These are phyloP conservation scores for Caerostris extrusa DNA, from an alignment of 1,140 invertebrate species.

Conservation along the genomic window DNA sequence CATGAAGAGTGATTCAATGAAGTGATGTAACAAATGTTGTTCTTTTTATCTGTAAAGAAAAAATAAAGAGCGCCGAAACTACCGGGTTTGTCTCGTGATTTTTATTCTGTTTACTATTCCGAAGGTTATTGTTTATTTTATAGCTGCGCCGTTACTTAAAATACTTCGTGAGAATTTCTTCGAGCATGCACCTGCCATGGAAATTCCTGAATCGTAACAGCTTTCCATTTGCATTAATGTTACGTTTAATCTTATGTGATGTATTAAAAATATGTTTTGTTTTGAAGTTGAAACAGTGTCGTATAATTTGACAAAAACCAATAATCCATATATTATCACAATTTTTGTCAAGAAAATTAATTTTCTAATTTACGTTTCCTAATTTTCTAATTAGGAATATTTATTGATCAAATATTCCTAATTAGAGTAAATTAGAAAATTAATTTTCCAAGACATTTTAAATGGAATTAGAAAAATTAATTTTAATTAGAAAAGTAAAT, in stretches of 20 bases:
- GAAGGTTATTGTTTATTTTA: not conserved
- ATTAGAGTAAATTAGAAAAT: too few species aligned
- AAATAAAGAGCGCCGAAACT: not conserved
- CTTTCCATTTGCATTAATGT: not conserved
- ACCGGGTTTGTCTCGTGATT: not conserved
- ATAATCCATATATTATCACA: too few species aligned
- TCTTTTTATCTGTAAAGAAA: not conserved
- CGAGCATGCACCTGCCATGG: not conserved
- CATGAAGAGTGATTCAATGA: not conserved
- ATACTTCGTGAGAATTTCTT: not conserved
- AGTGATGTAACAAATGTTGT: not conserved
- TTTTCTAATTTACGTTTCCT: too few species aligned
- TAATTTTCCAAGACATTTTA: too few species aligned
- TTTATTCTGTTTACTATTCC: slow-evolving; percentile 10
- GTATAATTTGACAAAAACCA: too few species aligned
- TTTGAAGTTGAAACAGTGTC: too few species aligned
- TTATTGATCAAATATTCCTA: too few species aligned
- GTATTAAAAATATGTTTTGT: not conserved
- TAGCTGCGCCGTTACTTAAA: slow-evolving; percentile 29
- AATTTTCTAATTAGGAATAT: too few species aligned
- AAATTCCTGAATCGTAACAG: not conserved
- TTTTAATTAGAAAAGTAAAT: too few species aligned
- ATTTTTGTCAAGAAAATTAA: too few species aligned
- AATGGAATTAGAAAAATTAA: too few species aligned
- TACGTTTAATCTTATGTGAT: not conserved